These are phyloP conservation scores for Brachionichthys hirsutus DNA, from an alignment of 2,113 vertebrate species.

Conservation along the genomic window DNA sequence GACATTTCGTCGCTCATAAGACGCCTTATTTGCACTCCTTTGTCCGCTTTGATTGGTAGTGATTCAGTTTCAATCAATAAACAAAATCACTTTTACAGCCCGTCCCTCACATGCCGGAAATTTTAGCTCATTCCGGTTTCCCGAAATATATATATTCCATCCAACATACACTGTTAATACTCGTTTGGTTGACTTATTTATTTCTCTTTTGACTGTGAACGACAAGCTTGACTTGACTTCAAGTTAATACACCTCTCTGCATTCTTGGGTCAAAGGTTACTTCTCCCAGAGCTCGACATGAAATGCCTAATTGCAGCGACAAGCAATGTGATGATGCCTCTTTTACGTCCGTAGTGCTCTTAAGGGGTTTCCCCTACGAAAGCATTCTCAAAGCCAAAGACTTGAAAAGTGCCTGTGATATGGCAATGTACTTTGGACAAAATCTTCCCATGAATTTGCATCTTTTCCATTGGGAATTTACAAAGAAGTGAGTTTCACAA, in stretches of 20 bases:
- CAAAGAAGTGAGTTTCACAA: background rate
- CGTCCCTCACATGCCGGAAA: slow-evolving; percentile 20
- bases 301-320: slow-evolving; percentile 29
- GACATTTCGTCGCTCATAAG: slow-evolving; percentile 43
- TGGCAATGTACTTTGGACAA: slow-evolving; percentile 55
- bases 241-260: slow-evolving; percentile 26
- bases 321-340: slow-evolving; percentile 49
- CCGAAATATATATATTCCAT: slow-evolving; percentile 39
- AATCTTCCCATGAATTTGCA: slow-evolving; percentile 8
- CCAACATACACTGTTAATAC: slow-evolving; percentile 48
- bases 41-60: slow-evolving; percentile 20
- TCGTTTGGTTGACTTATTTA: slow-evolving; percentile 53
- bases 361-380: slow-evolving; percentile 57
- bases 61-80: slow-evolving; percentile 27
- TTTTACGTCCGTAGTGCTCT: slow-evolving; percentile 66
- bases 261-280: slow-evolving; percentile 17
- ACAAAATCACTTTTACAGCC: slow-evolving; percentile 2
- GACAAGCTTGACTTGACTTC: slow-evolving; percentile 23
- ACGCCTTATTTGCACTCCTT: slow-evolving; percentile 43
- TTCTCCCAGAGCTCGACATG: slow-evolving; percentile 28
- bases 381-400: slow-evolving; percentile 71
- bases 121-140: slow-evolving; percentile 24
- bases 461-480: slow-evolving; percentile 15
- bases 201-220: slow-evolving; percentile 62
- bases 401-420: slow-evolving; percentile 74